These are phyloP conservation scores for Conopomorpha cramerella DNA, from an alignment of 1,140 invertebrate species.

Conservation along the genomic window DNA sequence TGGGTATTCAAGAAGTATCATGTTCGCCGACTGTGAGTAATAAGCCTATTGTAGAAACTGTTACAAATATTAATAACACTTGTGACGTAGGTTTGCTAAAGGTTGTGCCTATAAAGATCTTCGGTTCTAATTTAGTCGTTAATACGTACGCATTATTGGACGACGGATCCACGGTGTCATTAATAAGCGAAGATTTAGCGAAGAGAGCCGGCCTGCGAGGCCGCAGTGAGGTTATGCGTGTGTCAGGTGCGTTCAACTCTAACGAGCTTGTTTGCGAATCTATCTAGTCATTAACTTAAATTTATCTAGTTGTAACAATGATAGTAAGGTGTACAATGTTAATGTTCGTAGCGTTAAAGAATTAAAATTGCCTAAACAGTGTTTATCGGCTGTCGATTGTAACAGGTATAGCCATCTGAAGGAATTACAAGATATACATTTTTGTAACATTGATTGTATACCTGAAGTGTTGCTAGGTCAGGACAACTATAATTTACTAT, in stretches of 20 bases:
- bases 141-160: slow-evolving; percentile 1
- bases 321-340: neutral
- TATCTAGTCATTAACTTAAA: neutral
- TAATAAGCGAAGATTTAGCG: neutral
- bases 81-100: neutral
- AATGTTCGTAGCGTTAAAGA: neutral
- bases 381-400: neutral
- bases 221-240: neutral
- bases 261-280: neutral
- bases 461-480: slow-evolving; percentile 3
- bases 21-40: neutral
- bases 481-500: slow-evolving; percentile 2
- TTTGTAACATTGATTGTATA: neutral
- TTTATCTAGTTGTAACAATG: slow-evolving; percentile 1
- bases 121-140: neutral
- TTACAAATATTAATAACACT: neutral
- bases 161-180: neutral
- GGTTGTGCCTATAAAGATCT: neutral
- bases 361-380: neutral
- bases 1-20: neutral
- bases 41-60: neutral
- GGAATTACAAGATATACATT: neutral
- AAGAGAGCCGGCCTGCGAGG: neutral
- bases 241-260: neutral
- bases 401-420: neutral